phyloP scores from a whole-genome alignment of 2,797 vertebrate species.

The Xenopus petersii region DNA sequence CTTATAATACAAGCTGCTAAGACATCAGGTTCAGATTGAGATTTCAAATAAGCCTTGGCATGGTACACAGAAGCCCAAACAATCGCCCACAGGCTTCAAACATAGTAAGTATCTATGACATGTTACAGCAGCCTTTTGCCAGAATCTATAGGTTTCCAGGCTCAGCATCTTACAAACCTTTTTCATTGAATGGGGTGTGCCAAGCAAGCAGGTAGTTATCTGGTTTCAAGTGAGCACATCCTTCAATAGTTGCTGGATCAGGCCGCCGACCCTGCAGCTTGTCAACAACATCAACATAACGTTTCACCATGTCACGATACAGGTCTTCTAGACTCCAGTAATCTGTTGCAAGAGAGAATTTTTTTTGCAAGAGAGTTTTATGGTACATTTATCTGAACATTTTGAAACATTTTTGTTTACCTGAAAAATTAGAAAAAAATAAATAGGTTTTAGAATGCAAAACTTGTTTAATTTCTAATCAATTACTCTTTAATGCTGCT shows the following conservation, averaged over 20 bases:
- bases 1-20: no score
- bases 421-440: background rate
- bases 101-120: no score
- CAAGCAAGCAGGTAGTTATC: slow-evolving; percentile 92
- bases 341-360: slow-evolving; percentile 65
- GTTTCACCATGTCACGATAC: slow-evolving; percentile 88
- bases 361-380: background rate
- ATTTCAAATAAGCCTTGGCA: no score
- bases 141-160: no score
- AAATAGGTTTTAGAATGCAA: background rate
- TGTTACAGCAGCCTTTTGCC: no score
- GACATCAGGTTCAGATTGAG: no score
- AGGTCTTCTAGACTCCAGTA: slow-evolving; percentile 94
- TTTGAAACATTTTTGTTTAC: no score
- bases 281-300: slow-evolving; percentile 81
- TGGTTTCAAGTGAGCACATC: slow-evolving; percentile 83
- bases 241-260: slow-evolving; percentile 81
- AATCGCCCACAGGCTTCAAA: no score
- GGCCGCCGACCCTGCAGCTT: slow-evolving; percentile 79
- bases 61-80: no score
- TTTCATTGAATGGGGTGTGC: slow-evolving; percentile 96
- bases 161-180: slow-evolving; percentile 68
- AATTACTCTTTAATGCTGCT: no score
- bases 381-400: no score
- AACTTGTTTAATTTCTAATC: no score